Conservation (phyloP, 2,888 invertebrate genomes). For the Protophormia terraenovae region DNA sequence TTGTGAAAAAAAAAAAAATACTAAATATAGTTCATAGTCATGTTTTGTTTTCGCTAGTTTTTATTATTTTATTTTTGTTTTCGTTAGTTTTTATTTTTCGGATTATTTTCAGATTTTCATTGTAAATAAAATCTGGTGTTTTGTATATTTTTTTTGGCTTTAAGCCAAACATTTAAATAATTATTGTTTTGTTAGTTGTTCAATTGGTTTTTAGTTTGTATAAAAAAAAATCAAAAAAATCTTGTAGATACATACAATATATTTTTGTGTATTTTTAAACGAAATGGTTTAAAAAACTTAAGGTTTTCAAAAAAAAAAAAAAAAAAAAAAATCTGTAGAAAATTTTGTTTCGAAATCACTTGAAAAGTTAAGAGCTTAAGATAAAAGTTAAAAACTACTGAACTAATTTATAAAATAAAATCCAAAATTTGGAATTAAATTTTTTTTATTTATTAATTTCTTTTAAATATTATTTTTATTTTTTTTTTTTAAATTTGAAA, state of each 20-base stretch:
- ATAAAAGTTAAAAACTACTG: too few species aligned
- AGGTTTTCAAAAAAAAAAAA: neutral
- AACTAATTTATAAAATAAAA: too few species aligned
- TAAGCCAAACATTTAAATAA: slow-evolving; percentile 46
- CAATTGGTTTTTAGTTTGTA: slow-evolving; percentile 3
- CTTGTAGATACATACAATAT: neutral
- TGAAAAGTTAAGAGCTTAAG: too few species aligned
- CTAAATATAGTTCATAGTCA: slow-evolving; percentile 27
- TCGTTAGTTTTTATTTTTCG: neutral
- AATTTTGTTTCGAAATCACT: too few species aligned
- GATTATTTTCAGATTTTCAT: neutral
- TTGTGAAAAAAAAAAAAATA: neutral
- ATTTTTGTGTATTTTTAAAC: neutral
- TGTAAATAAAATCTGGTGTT: slow-evolving; percentile 33
- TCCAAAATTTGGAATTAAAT: too few species aligned
- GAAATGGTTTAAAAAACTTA: neutral
- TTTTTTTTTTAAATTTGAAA: too few species aligned
- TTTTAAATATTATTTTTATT: too few species aligned
- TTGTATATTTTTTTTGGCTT: slow-evolving; percentile 47
- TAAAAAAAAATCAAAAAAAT: neutral
- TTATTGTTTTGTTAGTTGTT: slow-evolving; percentile 43
- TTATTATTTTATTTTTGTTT: neutral
- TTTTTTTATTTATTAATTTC: too few species aligned
- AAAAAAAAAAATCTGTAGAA: too few species aligned
- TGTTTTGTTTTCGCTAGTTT: neutral